phyloP scores from a whole-genome alignment of 2,888 invertebrate genomes.

The Therioaphis trifolii region DNA sequence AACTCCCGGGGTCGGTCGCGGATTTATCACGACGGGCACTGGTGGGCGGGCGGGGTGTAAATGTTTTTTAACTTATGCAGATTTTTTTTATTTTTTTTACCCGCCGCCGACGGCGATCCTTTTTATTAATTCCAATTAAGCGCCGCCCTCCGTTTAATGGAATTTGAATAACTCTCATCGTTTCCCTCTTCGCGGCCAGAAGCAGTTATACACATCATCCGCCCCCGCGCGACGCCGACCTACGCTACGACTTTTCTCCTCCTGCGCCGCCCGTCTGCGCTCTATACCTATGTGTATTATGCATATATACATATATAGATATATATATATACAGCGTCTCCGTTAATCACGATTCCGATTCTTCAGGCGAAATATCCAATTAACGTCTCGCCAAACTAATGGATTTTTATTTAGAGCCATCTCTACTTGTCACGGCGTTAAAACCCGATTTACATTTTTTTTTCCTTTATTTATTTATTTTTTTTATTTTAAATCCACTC shows the following conservation, averaged over 20 bases:
- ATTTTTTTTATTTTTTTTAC: slow-evolving; percentile 45
- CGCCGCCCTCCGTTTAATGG: slow-evolving; percentile 58
- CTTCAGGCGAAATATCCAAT: slow-evolving; percentile 62
- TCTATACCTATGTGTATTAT: neutral
- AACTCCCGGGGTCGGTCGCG: neutral
- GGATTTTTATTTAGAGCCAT: slow-evolving; percentile 60
- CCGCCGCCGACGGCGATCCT: slow-evolving; percentile 47
- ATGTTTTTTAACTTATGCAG: slow-evolving; percentile 63
- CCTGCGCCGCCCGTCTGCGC: neutral
- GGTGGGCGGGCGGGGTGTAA: slow-evolving; percentile 22
- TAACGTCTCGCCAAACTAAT: slow-evolving; percentile 62
- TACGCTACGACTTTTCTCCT: slow-evolving; percentile 46
- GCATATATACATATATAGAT: neutral
- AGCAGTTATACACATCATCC: neutral
- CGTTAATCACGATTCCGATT: slow-evolving; percentile 62
- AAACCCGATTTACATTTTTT: slow-evolving; percentile 62
- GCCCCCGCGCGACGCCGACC: neutral
- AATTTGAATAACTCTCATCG: slow-evolving; percentile 62
- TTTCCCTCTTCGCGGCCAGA: slow-evolving; percentile 29
- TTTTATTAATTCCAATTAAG: slow-evolving; percentile 61
- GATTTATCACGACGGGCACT: neutral
- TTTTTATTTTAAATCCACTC: slow-evolving; percentile 55
- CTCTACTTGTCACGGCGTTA: slow-evolving; percentile 57
- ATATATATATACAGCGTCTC: slow-evolving; percentile 27
- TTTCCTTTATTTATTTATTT: neutral